Conservation (phyloP, 2,888 invertebrate species). For the Drosophila borealis region DNA sequence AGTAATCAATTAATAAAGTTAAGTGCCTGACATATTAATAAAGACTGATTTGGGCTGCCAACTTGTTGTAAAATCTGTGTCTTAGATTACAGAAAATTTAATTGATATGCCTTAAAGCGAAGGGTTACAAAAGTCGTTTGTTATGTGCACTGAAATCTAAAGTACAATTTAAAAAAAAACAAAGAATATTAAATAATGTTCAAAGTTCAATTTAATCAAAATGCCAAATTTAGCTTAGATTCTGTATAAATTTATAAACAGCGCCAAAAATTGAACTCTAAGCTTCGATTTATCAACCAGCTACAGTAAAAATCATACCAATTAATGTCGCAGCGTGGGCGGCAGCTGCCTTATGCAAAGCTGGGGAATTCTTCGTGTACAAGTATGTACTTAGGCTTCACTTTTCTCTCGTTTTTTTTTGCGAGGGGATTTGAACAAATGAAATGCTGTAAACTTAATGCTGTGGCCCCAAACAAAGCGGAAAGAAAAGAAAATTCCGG, state of each 20-base stretch:
- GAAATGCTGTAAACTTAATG: slow-evolving; percentile 62
- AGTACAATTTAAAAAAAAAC: neutral
- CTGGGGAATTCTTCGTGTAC: slow-evolving; percentile 39
- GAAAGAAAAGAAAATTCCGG: slow-evolving; percentile 53
- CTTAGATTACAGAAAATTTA: too few species aligned
- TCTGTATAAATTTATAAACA: too few species aligned
- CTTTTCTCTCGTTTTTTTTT: slow-evolving; percentile 7
- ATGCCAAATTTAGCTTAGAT: neutral
- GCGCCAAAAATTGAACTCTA: neutral
- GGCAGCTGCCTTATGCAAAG: slow-evolving; percentile 15
- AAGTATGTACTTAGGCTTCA: slow-evolving; percentile 44
- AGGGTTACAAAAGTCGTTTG: too few species aligned
- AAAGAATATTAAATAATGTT: neutral
- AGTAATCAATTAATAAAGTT: too few species aligned
- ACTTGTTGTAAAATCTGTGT: too few species aligned
- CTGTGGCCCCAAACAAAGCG: slow-evolving; percentile 45
- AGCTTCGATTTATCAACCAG: neutral
- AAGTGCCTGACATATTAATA: too few species aligned
- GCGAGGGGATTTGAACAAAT: slow-evolving; percentile 40
- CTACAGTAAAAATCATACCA: slow-evolving; percentile 20
- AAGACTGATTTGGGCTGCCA: too few species aligned
- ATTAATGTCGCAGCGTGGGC: slow-evolving; percentile 32
- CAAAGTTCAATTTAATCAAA: neutral
- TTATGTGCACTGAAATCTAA: too few species aligned
- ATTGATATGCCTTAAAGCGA: too few species aligned